Conservation (phyloP, 2,797 vertebrate genomes). For the Galago senegalensis region DNA sequence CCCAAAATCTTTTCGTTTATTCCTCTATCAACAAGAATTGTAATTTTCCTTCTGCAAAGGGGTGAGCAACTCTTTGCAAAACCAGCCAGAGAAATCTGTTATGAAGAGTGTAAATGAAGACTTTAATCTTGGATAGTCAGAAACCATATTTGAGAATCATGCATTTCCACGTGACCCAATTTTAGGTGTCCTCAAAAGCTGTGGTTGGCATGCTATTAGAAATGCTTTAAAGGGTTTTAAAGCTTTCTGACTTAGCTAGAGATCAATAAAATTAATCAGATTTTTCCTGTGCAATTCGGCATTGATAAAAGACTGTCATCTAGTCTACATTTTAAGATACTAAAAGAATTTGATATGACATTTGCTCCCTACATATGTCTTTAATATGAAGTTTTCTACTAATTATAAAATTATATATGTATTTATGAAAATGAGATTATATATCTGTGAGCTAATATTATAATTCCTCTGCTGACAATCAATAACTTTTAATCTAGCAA, state of each 20-base stretch:
- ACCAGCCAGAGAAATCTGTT: neutral
- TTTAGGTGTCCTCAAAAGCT: conserved; percentile 57
- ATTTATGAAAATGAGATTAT: neutral
- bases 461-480: conserved; percentile 7
- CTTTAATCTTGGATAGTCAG: conserved; percentile 22
- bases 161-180: conserved; percentile 60
- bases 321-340: conserved; percentile 50
- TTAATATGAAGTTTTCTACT: conserved; percentile 51
- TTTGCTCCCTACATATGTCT: conserved; percentile 34
- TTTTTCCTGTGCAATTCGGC: conserved; percentile 44
- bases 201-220: conserved; percentile 8
- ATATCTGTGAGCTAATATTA: neutral
- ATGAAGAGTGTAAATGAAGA: conserved; percentile 38
- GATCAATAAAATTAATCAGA: conserved; percentile 74
- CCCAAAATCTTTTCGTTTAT: neutral
- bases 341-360: conserved; percentile 63
- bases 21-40: neutral
- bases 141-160: conserved; percentile 20
- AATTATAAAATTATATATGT: conserved; percentile 12
- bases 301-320: conserved; percentile 43
- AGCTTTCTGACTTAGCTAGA: conserved; percentile 46
- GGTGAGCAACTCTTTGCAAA: conserved; percentile 50
- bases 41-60: conserved; percentile 50
- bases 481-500: conserved; percentile 2
- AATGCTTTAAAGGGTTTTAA: conserved; percentile 59